Conservation (phyloP, 2,113 vertebrate genomes). For the Otolemur garnettii region DNA sequence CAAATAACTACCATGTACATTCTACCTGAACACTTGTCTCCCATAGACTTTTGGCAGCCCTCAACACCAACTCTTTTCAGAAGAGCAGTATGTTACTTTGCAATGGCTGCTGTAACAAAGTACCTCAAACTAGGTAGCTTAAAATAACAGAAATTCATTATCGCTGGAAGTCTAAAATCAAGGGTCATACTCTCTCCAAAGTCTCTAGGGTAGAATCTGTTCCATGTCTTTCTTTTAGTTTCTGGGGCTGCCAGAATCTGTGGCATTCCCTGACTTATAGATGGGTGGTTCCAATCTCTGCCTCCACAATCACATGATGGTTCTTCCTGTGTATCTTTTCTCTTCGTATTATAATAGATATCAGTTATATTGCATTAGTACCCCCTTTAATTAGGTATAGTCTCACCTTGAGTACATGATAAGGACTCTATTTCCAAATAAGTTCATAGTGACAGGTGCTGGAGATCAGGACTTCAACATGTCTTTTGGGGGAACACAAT, state of each 20-base stretch:
- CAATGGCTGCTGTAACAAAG: background rate
- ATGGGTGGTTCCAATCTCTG: background rate
- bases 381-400: background rate
- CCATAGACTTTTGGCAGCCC: background rate
- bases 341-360: background rate
- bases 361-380: background rate
- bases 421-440: background rate
- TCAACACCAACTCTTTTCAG: background rate
- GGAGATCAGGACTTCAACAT: background rate
- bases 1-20: background rate
- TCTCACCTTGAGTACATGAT: background rate
- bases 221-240: background rate
- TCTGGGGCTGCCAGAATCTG: background rate
- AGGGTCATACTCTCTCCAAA: background rate
- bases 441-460: background rate
- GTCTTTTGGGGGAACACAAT: background rate
- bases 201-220: background rate
- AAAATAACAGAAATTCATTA: constrained; percentile 7
- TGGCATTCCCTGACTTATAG: background rate
- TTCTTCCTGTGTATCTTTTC: background rate
- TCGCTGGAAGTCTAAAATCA: background rate
- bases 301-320: background rate
- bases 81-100: background rate
- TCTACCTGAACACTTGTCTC: background rate
- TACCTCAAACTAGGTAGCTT: background rate